phyloP scores from a whole-genome alignment of 2,113 vertebrate genomes.

The Panurus biarmicus region DNA sequence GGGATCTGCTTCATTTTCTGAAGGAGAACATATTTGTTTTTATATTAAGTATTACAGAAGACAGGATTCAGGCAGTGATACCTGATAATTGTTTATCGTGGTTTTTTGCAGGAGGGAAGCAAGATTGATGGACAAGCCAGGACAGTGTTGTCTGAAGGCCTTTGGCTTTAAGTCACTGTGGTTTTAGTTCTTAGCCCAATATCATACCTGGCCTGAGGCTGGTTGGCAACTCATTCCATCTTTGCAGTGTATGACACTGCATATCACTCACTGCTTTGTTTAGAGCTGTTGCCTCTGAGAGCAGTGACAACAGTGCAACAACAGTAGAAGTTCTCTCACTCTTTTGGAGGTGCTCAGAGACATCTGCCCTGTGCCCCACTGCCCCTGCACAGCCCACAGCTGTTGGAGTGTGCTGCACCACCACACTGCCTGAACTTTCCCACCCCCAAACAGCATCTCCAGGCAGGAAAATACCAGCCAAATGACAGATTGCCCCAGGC shows the following conservation, averaged over 20 bases:
- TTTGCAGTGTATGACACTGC: not conserved
- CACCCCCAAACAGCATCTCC: not conserved
- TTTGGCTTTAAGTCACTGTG: not conserved
- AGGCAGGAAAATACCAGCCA: not conserved
- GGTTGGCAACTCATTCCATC: not conserved
- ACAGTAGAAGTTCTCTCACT: not conserved
- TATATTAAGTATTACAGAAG: slow-evolving; percentile 54
- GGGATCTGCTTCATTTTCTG: slow-evolving; percentile 60
- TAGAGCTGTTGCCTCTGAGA: not conserved
- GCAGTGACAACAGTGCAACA: not conserved
- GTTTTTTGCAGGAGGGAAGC: not conserved
- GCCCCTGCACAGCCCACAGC: not conserved
- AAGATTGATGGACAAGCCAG: not conserved
- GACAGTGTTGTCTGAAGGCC: not conserved
- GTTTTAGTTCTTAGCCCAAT: not conserved
- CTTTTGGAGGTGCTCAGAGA: not conserved
- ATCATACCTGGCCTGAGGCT: not conserved
- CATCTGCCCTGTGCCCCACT: accelerated
- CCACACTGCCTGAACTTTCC: not conserved
- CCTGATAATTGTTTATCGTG: slow-evolving; percentile 6
- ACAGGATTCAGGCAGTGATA: slow-evolving; percentile 41
- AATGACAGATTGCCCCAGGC: not conserved
- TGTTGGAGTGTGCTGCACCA: not conserved
- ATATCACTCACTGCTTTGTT: not conserved
- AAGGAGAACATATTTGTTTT: slow-evolving; percentile 49